phyloP scores from a whole-genome alignment of 1,140 invertebrate species.

The Procambarus virginalis region DNA sequence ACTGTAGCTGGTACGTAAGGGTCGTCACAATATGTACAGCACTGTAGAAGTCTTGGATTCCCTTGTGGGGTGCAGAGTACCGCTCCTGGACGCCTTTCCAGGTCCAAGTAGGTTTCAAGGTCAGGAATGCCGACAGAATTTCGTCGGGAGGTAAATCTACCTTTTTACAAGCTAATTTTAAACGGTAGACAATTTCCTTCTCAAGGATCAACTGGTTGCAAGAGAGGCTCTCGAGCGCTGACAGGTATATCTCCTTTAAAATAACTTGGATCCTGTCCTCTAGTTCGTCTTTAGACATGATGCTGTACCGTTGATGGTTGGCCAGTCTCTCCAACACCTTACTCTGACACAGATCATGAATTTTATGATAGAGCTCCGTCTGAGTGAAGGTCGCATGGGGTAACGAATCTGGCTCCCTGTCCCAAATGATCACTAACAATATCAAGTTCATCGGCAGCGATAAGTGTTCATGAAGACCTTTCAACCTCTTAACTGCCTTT shows the following conservation, averaged over 20 bases:
- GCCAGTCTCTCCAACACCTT: conserved; percentile 9
- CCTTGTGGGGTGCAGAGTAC: background rate
- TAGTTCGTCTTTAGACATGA: background rate
- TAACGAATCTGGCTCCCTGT: too few relatives aligned
- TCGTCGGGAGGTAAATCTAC: conserved; percentile 1
- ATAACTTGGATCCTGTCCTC: background rate
- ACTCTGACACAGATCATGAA: conserved; percentile 7
- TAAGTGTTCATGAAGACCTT: background rate
- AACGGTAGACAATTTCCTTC: background rate
- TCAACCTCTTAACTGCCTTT: background rate
- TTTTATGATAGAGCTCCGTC: background rate
- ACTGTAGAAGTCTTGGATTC: conserved; percentile 9
- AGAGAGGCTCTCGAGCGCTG: background rate
- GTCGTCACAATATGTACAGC: conserved; percentile 1
- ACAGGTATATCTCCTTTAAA: background rate
- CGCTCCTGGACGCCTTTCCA: background rate
- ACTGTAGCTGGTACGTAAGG: too few relatives aligned
- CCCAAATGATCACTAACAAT: background rate
- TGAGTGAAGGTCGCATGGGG: background rate
- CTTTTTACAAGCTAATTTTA: conserved; percentile 1
- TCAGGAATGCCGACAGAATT: background rate
- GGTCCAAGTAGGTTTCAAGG: background rate
- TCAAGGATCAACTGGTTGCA: background rate
- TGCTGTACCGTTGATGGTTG: background rate
- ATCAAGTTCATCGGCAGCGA: background rate